Percentiles rank a stretch among this genome's conserved stretches.
phyloP scores from a whole-genome alignment of 2,113 vertebrate species.

The Alexandromys fortis region DNA sequence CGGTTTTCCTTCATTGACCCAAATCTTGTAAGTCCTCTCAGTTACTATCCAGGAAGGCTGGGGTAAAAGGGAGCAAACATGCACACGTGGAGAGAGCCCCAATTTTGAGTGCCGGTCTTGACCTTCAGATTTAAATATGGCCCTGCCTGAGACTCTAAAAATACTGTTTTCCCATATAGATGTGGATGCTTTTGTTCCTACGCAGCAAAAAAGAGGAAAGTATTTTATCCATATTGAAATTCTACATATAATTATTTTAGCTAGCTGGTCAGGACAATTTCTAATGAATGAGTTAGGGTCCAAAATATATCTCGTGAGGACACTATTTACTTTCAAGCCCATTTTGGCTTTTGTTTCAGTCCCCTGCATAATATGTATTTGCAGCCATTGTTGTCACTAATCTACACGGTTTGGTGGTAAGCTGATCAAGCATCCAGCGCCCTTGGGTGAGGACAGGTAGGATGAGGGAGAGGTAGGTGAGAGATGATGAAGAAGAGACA shows the following conservation, averaged over 20 bases:
- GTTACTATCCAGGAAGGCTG: background rate
- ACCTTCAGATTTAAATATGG: constrained; percentile 37
- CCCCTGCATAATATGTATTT: background rate
- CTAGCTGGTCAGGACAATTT: background rate
- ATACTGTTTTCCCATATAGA: background rate
- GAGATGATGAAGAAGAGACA: background rate
- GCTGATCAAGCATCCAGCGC: background rate
- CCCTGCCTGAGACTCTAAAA: constrained; percentile 20
- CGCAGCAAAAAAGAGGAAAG: background rate
- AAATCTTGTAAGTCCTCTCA: background rate
- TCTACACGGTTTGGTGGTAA: background rate
- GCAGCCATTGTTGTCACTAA: background rate
- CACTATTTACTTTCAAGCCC: background rate
- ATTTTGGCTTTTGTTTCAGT: background rate
- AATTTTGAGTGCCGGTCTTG: background rate
- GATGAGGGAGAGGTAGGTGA: background rate
- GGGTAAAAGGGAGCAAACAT: constrained; percentile 35
- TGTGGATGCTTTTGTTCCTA: background rate
- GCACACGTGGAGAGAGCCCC: background rate
- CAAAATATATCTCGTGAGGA: background rate
- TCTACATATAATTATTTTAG: constrained; percentile 22
- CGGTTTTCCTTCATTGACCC: background rate
- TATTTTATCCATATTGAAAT: constrained; percentile 47
- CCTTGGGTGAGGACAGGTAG: background rate
- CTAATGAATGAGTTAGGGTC: background rate